phyloP scores from a whole-genome alignment of 2,888 invertebrate species.

The Epirrhoe alternata region DNA sequence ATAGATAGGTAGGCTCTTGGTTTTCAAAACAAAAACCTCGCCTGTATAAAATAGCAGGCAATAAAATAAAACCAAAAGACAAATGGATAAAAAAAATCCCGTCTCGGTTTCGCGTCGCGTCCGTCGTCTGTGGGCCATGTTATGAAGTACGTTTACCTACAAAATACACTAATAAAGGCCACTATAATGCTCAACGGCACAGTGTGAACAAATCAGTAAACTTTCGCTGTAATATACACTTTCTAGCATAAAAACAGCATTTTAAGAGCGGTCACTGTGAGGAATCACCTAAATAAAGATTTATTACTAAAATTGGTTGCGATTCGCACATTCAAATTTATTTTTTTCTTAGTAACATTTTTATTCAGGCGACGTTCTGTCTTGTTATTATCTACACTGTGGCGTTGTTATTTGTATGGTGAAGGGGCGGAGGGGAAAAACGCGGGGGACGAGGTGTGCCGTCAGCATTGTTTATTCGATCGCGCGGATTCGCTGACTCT shows the following conservation, averaged over 20 bases:
- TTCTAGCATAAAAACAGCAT: not conserved
- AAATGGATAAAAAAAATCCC: no score
- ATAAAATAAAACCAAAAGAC: no score
- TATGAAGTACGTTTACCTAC: no score
- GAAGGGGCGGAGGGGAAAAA: conserved; percentile 37
- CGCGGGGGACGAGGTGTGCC: conserved; percentile 41
- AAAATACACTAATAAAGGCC: conserved; percentile 67
- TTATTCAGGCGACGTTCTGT: no score
- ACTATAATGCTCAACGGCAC: conserved; percentile 42
- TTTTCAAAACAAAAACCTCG: no score
- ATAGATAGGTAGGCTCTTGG: no score
- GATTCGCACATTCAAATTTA: no score
- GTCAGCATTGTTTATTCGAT: conserved; percentile 58
- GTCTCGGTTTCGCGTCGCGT: no score
- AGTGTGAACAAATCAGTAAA: conserved; percentile 54
- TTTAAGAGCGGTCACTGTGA: not conserved
- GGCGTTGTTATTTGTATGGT: conserved; percentile 52
- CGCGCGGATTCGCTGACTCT: conserved; percentile 47
- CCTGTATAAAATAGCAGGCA: no score
- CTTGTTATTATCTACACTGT: conserved; percentile 57
- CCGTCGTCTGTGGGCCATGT: no score
- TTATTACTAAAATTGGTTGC: not conserved
- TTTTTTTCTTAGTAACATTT: no score
- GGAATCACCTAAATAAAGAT: not conserved
- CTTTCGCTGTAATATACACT: no score